Conservation (phyloP, 2,797 vertebrate species). For the Orestias chungarensis region DNA sequence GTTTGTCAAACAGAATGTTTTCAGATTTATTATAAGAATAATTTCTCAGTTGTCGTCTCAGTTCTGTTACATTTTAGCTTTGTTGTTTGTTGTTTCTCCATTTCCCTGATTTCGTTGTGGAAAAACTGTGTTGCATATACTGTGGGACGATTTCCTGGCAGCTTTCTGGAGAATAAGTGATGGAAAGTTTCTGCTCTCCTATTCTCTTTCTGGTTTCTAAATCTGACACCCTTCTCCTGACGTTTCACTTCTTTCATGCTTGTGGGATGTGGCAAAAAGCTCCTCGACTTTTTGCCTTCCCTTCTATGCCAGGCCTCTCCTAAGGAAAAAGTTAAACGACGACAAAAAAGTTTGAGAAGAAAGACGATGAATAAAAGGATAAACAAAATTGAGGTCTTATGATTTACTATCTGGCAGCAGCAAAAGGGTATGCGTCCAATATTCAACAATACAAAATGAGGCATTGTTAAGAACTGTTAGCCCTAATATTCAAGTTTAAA, state of each 20-base stretch:
- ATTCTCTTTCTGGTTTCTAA: constrained; percentile 30
- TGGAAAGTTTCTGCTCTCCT: not conserved
- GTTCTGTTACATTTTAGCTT: not conserved
- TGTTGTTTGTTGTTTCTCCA: not conserved
- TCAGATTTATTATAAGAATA: constrained; percentile 17
- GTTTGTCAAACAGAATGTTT: constrained; percentile 15
- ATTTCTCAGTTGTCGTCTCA: constrained; percentile 3
- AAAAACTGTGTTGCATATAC: not conserved
- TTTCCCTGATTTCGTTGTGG: not conserved
- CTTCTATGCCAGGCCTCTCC: constrained; percentile 21
- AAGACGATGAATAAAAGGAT: not conserved
- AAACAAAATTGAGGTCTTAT: not conserved
- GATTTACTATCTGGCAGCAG: not conserved
- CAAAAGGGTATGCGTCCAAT: not conserved
- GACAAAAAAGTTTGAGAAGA: constrained; percentile 44
- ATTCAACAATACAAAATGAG: not conserved
- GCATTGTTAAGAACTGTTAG: not conserved
- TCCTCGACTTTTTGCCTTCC: constrained; percentile 2
- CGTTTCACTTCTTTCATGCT: constrained; percentile 11
- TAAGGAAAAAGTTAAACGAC: not conserved
- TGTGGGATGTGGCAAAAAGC: too few relatives aligned
- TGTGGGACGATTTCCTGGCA: not conserved
- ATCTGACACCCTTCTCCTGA: constrained; percentile 18
- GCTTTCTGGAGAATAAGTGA: not conserved
- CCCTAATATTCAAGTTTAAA: not conserved